These are phyloP conservation scores for Pseudomyrmex cubaensis DNA, from an alignment of 1,140 invertebrate species.

Conservation along the genomic window DNA sequence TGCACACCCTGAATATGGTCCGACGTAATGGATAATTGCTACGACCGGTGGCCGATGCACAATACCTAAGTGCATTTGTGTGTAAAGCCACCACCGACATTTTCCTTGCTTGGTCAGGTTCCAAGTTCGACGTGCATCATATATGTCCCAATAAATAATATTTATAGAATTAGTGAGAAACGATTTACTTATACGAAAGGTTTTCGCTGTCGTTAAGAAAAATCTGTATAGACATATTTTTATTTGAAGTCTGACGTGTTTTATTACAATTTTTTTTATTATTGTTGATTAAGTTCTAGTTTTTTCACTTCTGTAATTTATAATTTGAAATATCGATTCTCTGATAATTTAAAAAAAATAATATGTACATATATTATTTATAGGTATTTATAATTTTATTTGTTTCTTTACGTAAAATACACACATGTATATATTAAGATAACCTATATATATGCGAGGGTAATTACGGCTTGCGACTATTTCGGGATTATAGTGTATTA, in stretches of 20 bases:
- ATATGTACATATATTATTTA: too few species aligned
- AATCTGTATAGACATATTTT: neutral
- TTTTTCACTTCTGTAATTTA: neutral
- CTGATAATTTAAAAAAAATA: too few species aligned
- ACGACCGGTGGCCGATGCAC: conserved; percentile 13
- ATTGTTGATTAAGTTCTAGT: neutral
- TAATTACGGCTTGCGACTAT: conserved; percentile 31
- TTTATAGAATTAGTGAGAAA: neutral
- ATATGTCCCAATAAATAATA: conserved; percentile 7
- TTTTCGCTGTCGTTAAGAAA: neutral
- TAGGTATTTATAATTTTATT: too few species aligned
- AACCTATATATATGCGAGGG: neutral
- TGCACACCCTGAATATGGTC: conserved; percentile 33
- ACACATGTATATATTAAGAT: neutral
- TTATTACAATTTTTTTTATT: neutral
- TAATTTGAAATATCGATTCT: too few species aligned
- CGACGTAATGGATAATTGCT: conserved; percentile 41
- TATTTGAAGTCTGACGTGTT: neutral
- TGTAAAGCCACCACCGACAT: conserved; percentile 5
- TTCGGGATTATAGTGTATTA: conserved; percentile 8
- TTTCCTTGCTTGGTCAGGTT: conserved; percentile 25
- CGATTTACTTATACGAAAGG: neutral
- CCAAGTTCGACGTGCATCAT: neutral
- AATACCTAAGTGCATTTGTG: conserved; percentile 49
- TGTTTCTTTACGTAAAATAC: too few species aligned